phyloP scores from a whole-genome alignment of 2,888 invertebrate species.

The Abrostola triplasia region DNA sequence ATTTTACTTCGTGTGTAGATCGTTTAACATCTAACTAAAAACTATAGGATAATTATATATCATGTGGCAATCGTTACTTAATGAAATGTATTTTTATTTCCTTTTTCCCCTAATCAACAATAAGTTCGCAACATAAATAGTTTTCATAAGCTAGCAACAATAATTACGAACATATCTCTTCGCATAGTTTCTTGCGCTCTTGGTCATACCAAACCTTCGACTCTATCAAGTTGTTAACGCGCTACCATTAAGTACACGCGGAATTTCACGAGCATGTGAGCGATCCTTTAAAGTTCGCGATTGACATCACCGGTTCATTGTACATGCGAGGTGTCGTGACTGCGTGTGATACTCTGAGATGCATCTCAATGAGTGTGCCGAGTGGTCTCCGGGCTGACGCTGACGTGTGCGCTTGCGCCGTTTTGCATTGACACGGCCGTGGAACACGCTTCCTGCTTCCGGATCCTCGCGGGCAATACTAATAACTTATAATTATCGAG shows the following conservation, averaged over 20 bases:
- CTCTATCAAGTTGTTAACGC: slow-evolving; percentile 12
- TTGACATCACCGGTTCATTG: slow-evolving; percentile 64
- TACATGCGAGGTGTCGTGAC: slow-evolving; percentile 57
- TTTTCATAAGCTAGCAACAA: too few relatives aligned
- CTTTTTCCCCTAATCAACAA: too few relatives aligned
- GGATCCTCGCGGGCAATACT: slow-evolving; percentile 77
- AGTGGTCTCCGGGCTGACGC: slow-evolving; percentile 53
- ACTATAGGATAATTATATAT: too few relatives aligned
- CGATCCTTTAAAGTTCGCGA: slow-evolving; percentile 55
- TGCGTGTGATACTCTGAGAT: slow-evolving; percentile 52
- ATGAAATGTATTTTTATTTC: too few relatives aligned
- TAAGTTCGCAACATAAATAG: too few relatives aligned
- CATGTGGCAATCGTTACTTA: too few relatives aligned
- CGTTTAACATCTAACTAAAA: too few relatives aligned
- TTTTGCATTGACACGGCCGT: slow-evolving; percentile 70
- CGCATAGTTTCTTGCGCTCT: too few relatives aligned
- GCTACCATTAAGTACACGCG: slow-evolving; percentile 20
- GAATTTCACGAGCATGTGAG: slow-evolving; percentile 29
- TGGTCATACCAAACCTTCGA: too few relatives aligned
- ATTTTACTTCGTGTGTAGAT: too few relatives aligned
- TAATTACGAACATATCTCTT: too few relatives aligned
- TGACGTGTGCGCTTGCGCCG: slow-evolving; percentile 60
- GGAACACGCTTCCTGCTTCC: slow-evolving; percentile 81
- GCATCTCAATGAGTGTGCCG: slow-evolving; percentile 68
- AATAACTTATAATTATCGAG: slow-evolving; percentile 67